Evolutionary conservation across 2,113 vertebrate species (phyloP).

Genomic region (Ancistrus triradiatus): DNA sequence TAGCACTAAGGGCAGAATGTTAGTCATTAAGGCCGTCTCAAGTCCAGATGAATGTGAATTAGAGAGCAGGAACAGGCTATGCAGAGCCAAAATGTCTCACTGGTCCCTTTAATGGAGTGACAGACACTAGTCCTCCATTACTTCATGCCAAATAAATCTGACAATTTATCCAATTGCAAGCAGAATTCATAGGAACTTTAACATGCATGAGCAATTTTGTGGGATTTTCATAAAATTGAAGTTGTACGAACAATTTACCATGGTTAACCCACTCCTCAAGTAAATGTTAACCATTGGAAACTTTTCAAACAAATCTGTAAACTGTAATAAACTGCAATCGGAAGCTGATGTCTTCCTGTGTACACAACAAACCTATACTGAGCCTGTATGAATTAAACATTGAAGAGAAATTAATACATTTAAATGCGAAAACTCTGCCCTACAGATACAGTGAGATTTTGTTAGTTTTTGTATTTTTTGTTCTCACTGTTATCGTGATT

Average conservation of each 20-base stretch:
- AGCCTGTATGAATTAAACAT: too few relatives aligned
- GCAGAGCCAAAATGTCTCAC: background rate
- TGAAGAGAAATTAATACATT: too few relatives aligned
- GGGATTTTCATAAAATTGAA: background rate
- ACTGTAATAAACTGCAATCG: too few relatives aligned
- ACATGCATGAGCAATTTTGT: background rate
- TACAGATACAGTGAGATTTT: too few relatives aligned
- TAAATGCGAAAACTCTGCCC: too few relatives aligned
- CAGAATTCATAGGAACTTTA: background rate
- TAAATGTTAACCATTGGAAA: too few relatives aligned
- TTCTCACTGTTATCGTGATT: too few relatives aligned
- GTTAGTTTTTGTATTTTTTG: too few relatives aligned
- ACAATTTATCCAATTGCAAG: background rate
- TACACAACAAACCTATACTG: too few relatives aligned
- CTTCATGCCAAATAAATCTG: background rate
- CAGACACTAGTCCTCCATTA: background rate
- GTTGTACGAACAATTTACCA: background rate
- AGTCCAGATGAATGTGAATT: slow-evolving; percentile 14
- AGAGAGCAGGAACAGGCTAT: background rate
- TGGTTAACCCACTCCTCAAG: too few relatives aligned
- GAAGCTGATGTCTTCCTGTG: too few relatives aligned
- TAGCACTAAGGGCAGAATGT: background rate
- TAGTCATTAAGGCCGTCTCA: slow-evolving; percentile 6
- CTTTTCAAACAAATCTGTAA: too few relatives aligned
- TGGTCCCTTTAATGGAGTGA: background rate